Evolutionary conservation across 2,113 vertebrate species (phyloP).

Genomic region (Podarcis muralis): DNA sequence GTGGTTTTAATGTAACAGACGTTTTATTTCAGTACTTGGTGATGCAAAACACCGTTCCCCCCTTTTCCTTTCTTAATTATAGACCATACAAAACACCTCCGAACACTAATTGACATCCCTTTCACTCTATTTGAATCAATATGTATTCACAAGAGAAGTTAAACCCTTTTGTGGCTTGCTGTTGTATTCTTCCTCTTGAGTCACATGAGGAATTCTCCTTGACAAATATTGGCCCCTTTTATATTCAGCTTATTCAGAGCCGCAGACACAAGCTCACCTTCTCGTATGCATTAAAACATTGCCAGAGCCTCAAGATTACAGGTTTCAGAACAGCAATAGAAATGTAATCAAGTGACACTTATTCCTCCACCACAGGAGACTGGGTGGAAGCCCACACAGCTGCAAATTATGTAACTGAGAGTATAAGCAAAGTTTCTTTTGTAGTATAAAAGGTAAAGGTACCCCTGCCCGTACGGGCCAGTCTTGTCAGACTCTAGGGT

Average conservation of each 20-base stretch:
- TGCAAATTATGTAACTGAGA: slow-evolving; percentile 29
- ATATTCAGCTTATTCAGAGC: slow-evolving; percentile 55
- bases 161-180: slow-evolving; percentile 47
- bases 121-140: slow-evolving; percentile 66
- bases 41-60: slow-evolving; percentile 75
- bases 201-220: slow-evolving; percentile 53
- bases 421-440: background rate
- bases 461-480: too few relatives aligned
- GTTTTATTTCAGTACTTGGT: slow-evolving; percentile 74
- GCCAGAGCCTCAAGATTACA: slow-evolving; percentile 26
- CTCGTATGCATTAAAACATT: slow-evolving; percentile 29
- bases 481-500: too few relatives aligned
- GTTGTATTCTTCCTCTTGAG: slow-evolving; percentile 55
- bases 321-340: slow-evolving; percentile 50
- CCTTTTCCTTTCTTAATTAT: slow-evolving; percentile 59
- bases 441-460: too few relatives aligned
- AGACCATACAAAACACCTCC: slow-evolving; percentile 65
- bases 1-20: slow-evolving; percentile 60
- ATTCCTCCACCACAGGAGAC: slow-evolving; percentile 37
- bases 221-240: slow-evolving; percentile 22
- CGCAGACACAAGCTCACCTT: slow-evolving; percentile 21
- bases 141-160: slow-evolving; percentile 68
- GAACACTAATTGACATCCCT: slow-evolving; percentile 75
- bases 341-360: slow-evolving; percentile 43
- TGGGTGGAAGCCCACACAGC: slow-evolving; percentile 23